Evolutionary conservation across 2,888 invertebrate genomes (phyloP).

Genomic region (Hirtodrosophila cameraria): DNA sequence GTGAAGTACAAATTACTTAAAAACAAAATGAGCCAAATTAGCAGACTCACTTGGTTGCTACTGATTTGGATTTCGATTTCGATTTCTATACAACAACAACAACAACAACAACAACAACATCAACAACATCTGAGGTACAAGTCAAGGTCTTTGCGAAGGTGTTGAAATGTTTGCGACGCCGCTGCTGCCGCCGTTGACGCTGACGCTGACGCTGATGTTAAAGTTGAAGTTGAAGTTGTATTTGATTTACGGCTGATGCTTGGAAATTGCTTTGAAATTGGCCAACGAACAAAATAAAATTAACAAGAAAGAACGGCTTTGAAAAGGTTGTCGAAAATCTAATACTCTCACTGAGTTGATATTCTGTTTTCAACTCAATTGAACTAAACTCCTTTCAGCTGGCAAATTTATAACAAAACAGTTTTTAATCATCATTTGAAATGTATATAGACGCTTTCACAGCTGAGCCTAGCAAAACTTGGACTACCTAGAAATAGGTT

Average conservation of each 20-base stretch:
- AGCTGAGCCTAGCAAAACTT: too few relatives aligned
- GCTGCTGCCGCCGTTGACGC: slow-evolving; percentile 9
- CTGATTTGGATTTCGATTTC: slow-evolving; percentile 70
- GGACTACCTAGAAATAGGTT: too few relatives aligned
- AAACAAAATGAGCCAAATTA: slow-evolving; percentile 78
- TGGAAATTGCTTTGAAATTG: slow-evolving; percentile 75
- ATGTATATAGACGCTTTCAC: too few relatives aligned
- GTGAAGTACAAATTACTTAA: slow-evolving; percentile 76
- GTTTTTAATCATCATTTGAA: too few relatives aligned
- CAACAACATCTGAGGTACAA: slow-evolving; percentile 40
- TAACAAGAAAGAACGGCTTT: slow-evolving; percentile 13
- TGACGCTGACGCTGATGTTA: slow-evolving; percentile 19
- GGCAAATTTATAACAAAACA: too few relatives aligned
- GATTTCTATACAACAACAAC: slow-evolving; percentile 59
- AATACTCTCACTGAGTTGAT: too few relatives aligned
- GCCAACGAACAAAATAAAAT: slow-evolving; percentile 42
- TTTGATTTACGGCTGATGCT: slow-evolving; percentile 77
- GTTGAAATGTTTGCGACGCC: slow-evolving; percentile 69
- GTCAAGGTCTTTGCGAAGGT: slow-evolving; percentile 77
- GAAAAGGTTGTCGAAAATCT: too few relatives aligned
- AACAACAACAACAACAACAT: slow-evolving; percentile 17
- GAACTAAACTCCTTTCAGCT: too few relatives aligned
- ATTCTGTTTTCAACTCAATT: too few relatives aligned
- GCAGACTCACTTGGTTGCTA: slow-evolving; percentile 74
- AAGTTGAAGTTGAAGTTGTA: slow-evolving; percentile 50